Evolutionary conservation across 2,797 vertebrate genomes (phyloP).

Genomic region (Cyclopterus lumpus): DNA sequence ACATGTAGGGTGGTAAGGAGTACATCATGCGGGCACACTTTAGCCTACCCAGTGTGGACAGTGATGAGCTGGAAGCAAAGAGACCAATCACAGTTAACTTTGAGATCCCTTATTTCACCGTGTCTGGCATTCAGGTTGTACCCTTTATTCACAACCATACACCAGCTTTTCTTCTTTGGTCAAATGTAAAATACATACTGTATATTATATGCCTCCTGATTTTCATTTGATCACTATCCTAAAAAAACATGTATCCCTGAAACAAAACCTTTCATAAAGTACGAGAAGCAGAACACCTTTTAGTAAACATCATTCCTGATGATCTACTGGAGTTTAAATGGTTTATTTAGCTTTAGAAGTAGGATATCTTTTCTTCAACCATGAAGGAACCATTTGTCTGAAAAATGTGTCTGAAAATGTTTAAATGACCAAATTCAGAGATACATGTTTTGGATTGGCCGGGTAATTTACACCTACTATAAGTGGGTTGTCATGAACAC

Average conservation of each 20-base stretch:
- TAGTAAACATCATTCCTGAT: not conserved
- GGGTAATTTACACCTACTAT: not conserved
- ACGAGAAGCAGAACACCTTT: not conserved
- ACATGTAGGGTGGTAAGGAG: constrained; percentile 85
- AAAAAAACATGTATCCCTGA: not conserved
- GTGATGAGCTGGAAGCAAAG: constrained; percentile 82
- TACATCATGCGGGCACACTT: constrained; percentile 88
- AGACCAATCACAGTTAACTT: constrained; percentile 87
- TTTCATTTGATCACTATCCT: not conserved
- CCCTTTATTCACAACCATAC: not conserved
- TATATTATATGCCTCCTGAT: not conserved
- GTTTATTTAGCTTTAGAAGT: not conserved
- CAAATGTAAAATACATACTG: not conserved
- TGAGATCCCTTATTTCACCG: constrained; percentile 89
- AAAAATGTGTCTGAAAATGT: not conserved
- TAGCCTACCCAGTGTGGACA: constrained; percentile 86
- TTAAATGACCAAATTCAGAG: not conserved
- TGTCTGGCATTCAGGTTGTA: constrained; percentile 87
- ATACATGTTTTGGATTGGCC: constrained; percentile 5
- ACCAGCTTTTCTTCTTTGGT: not conserved
- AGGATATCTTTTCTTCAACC: not conserved
- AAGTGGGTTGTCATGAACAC: not conserved
- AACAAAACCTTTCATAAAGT: not conserved
- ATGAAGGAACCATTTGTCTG: not conserved
- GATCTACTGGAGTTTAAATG: not conserved